These are phyloP conservation scores for Anas platyrhynchos DNA, from an alignment of 2,113 vertebrate genomes.

Conservation along the genomic window DNA sequence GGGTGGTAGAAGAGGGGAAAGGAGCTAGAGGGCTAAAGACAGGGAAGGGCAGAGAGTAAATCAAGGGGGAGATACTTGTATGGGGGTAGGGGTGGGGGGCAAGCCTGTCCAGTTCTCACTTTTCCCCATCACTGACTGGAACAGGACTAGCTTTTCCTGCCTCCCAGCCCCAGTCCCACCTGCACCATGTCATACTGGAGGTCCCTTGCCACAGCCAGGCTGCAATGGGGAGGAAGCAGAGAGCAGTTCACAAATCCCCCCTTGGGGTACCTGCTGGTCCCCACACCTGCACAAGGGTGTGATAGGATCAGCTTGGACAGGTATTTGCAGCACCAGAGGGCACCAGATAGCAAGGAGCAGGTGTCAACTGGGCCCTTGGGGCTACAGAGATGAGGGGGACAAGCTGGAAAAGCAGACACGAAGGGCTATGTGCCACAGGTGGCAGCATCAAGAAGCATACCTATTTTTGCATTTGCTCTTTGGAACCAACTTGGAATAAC, in stretches of 20 bases:
- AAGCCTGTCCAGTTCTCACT: background rate
- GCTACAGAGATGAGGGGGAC: background rate
- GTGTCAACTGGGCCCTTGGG: background rate
- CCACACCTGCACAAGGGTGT: background rate
- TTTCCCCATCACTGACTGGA: background rate
- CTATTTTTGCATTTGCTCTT: background rate
- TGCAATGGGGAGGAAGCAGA: background rate
- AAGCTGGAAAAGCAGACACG: background rate
- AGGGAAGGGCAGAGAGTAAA: background rate
- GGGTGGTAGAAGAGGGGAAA: background rate
- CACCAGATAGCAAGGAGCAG: conserved; percentile 43
- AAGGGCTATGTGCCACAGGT: background rate
- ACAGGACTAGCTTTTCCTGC: background rate
- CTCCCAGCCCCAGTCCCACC: background rate
- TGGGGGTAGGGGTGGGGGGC: too few relatives aligned
- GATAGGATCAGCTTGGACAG: background rate
- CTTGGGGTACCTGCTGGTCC: background rate
- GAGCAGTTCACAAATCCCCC: background rate
- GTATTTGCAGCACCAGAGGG: conserved; percentile 46
- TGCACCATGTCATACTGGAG: background rate
- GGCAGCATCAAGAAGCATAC: background rate
- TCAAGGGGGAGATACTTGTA: background rate
- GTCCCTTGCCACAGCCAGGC: background rate
- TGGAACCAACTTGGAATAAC: background rate
- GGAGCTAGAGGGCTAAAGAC: background rate